Conservation (phyloP, 2,113 vertebrate genomes). For the Australoheros scitulus region DNA sequence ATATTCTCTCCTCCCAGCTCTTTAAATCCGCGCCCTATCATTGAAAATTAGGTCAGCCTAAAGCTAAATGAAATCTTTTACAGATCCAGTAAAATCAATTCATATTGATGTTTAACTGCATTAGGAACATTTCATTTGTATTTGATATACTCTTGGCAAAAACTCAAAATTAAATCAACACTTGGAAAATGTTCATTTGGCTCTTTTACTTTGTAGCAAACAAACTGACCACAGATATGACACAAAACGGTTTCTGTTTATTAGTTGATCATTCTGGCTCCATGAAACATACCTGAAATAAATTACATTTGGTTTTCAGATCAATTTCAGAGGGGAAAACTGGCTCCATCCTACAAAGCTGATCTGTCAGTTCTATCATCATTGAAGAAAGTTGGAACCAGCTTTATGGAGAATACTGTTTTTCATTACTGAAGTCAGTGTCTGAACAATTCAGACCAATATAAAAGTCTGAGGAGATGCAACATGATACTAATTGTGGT, state of each 20-base stretch:
- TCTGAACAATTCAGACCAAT: accelerated
- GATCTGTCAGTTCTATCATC: too few relatives aligned
- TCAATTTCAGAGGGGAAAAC: background rate
- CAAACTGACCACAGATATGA: background rate
- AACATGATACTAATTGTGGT: too few relatives aligned
- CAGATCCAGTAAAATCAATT: background rate
- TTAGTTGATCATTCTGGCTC: background rate
- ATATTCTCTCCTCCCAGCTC: background rate
- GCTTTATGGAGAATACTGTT: too few relatives aligned
- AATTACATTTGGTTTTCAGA: background rate
- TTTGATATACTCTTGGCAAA: background rate
- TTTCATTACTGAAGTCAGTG: background rate
- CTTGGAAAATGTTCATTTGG: background rate
- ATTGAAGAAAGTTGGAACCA: background rate
- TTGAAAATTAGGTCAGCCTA: background rate
- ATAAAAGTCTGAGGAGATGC: accelerated
- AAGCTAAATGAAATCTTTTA: background rate
- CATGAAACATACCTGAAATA: background rate
- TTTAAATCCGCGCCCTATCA: background rate
- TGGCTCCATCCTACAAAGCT: background rate
- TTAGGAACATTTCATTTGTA: background rate
- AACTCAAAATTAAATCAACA: background rate
- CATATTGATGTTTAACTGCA: background rate
- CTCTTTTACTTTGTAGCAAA: background rate
- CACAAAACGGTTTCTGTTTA: too few relatives aligned